phyloP scores from a whole-genome alignment of 2,888 invertebrate genomes.

The Heterodera filipjevi region DNA sequence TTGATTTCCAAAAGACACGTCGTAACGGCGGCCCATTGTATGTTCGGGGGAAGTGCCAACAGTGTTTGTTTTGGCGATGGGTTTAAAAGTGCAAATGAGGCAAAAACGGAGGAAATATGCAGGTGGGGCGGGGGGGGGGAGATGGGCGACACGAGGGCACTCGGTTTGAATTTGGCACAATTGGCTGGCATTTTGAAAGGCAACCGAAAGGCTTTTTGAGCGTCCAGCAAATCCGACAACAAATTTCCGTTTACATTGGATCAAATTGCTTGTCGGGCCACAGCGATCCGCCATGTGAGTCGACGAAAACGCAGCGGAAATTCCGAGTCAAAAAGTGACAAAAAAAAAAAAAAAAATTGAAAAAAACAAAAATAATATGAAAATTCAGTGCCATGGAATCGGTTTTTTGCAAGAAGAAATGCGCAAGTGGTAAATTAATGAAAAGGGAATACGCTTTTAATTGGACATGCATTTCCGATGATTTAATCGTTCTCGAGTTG shows the following conservation, averaged over 20 bases:
- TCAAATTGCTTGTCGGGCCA: neutral
- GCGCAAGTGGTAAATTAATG: neutral
- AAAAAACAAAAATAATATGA: neutral
- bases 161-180: neutral
- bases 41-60: conserved; percentile 19
- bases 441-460: neutral
- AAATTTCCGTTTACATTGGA: conserved; percentile 25
- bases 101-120: neutral
- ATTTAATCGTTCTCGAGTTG: conserved; percentile 20
- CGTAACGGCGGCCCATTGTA: conserved; percentile 37
- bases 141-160: neutral
- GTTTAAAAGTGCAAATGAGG: neutral
- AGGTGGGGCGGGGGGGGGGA: neutral
- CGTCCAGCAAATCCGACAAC: neutral
- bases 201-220: neutral
- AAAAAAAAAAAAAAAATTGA: neutral
- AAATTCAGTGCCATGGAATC: conserved; percentile 16
- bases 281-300: neutral
- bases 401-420: conserved; percentile 23
- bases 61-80: conserved; percentile 1
- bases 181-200: neutral
- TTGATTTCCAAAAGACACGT: conserved; percentile 33
- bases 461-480: conserved; percentile 4
- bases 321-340: conserved; percentile 12
- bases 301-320: neutral